Conservation (phyloP, 2,113 vertebrate genomes). For the Scalopus aquaticus region DNA sequence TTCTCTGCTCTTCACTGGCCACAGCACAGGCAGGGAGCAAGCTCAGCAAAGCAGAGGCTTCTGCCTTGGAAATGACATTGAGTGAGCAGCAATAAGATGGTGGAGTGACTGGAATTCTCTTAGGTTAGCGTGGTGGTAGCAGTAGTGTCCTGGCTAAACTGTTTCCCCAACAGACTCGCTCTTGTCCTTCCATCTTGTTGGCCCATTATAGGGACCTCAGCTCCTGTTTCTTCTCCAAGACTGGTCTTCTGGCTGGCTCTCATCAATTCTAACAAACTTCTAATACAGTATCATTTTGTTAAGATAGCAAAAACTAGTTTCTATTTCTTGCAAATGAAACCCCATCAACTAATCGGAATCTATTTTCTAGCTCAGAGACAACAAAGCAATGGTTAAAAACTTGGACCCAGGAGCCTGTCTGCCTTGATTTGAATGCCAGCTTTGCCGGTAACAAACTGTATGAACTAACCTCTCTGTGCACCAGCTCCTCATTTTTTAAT, state of each 20-base stretch:
- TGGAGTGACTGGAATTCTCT: background rate
- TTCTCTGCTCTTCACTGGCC: background rate
- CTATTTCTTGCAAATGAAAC: constrained; percentile 23
- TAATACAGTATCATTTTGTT: constrained; percentile 30
- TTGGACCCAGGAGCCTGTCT: background rate
- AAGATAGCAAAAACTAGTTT: constrained; percentile 16
- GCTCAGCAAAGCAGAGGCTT: background rate
- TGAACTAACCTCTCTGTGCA: background rate
- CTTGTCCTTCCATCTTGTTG: background rate
- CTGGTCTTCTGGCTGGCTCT: background rate
- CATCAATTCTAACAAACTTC: background rate
- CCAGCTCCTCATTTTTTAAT: background rate
- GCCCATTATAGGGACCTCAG: background rate
- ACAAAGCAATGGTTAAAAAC: background rate
- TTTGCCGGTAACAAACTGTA: background rate
- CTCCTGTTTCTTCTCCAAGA: background rate
- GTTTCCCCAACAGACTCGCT: background rate
- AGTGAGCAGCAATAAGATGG: background rate
- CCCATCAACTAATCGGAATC: background rate
- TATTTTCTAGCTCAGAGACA: background rate
- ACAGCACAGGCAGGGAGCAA: background rate
- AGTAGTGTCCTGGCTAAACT: background rate
- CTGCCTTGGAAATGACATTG: background rate
- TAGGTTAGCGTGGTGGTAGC: background rate
- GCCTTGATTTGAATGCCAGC: background rate